Base-by-base conservation (phyloP, 1,140 invertebrate genomes). In the Drosophila bocqueti region DNA sequence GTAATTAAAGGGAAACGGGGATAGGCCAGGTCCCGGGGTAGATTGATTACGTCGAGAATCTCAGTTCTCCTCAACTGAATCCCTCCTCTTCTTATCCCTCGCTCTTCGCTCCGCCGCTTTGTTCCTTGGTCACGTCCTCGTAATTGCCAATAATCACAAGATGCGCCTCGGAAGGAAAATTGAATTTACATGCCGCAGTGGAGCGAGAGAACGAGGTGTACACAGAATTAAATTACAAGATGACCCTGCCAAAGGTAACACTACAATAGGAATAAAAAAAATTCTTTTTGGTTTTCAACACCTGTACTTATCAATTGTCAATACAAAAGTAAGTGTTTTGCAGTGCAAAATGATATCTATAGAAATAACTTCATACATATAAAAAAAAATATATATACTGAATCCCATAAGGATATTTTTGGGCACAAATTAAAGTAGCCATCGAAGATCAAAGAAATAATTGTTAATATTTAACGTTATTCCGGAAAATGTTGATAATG, bases 131-230 rank as follows among this genome's bases (percentile, higher is more conserved):
- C 80, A 89, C 80, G 84, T 79, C 57, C 78, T 54, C 61, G 84
- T 89, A 86, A 86, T 86, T 86, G 83, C 64, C 80, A 77, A 86
- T 86, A 89, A 86, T 87, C 76, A 83, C 52, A 58, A 76, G 61
- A 61, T 73, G 75, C 59, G 79, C 78, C 60, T 58, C 29, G 61
- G 45, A 49, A 79, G 11, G 49, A 75, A 81, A 76, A 71, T 77
- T 77, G 43, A 84, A 84, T 84, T 84, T 81, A 63, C 81, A 84
- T 68, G 73, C 67, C 63, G 67, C 64, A 54, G 45, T 46, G 43
- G 43, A 46, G 71, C 42, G 57, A 50, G 57, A 50, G 26, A 60
- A 40, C n/a, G 55, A 47, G 59, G 45, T 55, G 52, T 24, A 38
- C 58, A 38, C 38, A 66, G 38, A 68, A 80, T 47, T 43, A 58